phyloP scores from a whole-genome alignment of 2,888 invertebrate genomes.

The Hyposoter didymator region DNA sequence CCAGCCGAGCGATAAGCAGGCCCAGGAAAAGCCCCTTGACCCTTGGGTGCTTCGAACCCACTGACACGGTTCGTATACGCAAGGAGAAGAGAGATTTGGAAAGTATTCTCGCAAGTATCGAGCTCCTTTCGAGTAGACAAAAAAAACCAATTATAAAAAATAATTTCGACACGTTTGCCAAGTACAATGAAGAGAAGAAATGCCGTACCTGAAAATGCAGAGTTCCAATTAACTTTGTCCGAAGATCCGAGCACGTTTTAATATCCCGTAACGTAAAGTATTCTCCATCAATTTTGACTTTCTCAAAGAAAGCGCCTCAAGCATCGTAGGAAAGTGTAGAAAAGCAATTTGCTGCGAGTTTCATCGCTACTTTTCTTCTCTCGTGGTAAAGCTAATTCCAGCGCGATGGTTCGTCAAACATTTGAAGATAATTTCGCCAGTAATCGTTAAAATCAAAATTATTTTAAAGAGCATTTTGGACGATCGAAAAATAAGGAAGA shows the following conservation, averaged over 20 bases:
- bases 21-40: constrained; percentile 16
- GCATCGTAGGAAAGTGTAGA: background rate
- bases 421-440: background rate
- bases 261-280: background rate
- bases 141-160: background rate
- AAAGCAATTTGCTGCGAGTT: constrained; percentile 3
- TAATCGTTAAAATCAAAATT: background rate
- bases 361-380: background rate
- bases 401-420: background rate
- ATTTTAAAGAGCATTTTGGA: background rate
- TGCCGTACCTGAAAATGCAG: background rate
- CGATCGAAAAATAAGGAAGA: background rate
- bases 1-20: constrained; percentile 11
- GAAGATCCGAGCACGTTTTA: background rate
- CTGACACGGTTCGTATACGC: constrained; percentile 8
- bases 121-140: background rate
- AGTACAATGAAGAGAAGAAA: background rate
- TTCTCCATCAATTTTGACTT: background rate
- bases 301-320: background rate
- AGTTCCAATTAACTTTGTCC: constrained; percentile 1
- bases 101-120: background rate
- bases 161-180: background rate
- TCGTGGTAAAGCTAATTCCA: background rate
- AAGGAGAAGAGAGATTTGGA: background rate
- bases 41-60: constrained; percentile 13